phyloP scores from a whole-genome alignment of 2,888 invertebrate genomes.

The Xestia xanthographa region DNA sequence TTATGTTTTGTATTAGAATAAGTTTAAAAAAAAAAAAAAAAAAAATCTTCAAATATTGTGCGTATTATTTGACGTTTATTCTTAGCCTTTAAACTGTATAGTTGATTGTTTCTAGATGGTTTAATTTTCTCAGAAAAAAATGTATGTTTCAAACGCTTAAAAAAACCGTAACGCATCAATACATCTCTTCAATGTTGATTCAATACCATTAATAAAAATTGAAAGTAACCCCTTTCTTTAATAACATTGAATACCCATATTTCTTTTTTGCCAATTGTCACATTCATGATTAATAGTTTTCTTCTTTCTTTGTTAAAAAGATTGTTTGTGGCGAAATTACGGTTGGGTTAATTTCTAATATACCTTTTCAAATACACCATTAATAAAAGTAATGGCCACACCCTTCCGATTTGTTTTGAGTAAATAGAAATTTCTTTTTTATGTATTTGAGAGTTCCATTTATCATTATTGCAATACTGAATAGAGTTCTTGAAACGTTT shows the following conservation, averaged over 20 bases:
- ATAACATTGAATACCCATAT: constrained; percentile 53
- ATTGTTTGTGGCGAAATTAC: constrained; percentile 84
- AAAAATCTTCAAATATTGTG: neutral
- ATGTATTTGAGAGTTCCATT: constrained; percentile 28
- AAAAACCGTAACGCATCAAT: neutral
- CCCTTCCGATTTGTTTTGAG: constrained; percentile 75
- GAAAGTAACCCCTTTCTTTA: constrained; percentile 58
- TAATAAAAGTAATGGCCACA: constrained; percentile 76
- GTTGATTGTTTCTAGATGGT: neutral
- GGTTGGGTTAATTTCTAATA: constrained; percentile 77
- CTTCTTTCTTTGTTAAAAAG: constrained; percentile 70
- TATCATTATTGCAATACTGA: constrained; percentile 38
- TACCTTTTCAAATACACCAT: constrained; percentile 64
- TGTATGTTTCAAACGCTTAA: neutral
- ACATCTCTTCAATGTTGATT: constrained; percentile 5
- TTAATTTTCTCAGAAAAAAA: neutral
- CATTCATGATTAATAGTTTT: constrained; percentile 81
- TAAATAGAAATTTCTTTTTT: constrained; percentile 57
- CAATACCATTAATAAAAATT: constrained; percentile 33
- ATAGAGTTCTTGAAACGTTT: constrained; percentile 6
- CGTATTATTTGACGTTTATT: too few species aligned
- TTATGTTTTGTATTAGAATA: neutral
- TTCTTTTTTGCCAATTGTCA: constrained; percentile 73
- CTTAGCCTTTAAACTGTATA: neutral
- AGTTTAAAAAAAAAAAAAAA: too few species aligned